Percentiles rank a stretch among this genome's conserved stretches.
Conservation (phyloP, 2,797 vertebrate species). For the Simalia tracyae region DNA sequence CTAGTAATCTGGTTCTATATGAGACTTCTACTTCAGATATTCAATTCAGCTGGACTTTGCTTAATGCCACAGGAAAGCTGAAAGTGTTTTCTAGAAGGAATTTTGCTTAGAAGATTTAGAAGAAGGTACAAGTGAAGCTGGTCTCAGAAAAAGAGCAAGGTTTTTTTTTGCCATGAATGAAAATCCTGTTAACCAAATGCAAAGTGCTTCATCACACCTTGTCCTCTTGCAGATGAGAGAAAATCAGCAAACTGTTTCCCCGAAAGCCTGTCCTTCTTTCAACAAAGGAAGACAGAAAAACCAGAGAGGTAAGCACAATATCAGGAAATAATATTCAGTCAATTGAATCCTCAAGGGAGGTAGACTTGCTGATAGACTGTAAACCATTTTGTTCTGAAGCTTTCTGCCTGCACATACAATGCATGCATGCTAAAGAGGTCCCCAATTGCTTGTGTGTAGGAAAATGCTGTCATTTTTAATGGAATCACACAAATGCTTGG, state of each 20-base stretch:
- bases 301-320: neutral
- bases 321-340: slow-evolving; percentile 35
- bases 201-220: slow-evolving; percentile 14
- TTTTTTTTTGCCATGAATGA: neutral
- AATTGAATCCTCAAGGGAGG: slow-evolving; percentile 14
- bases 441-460: slow-evolving; percentile 22
- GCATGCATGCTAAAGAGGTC: neutral
- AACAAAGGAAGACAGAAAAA: slow-evolving; percentile 36
- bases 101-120: neutral
- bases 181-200: slow-evolving; percentile 1
- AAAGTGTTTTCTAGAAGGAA: neutral
- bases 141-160: neutral
- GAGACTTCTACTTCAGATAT: neutral
- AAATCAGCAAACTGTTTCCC: neutral
- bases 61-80: neutral
- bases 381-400: slow-evolving; percentile 16
- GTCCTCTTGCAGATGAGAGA: slow-evolving; percentile 10
- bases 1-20: neutral
- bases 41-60: neutral
- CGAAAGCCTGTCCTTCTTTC: slow-evolving; percentile 28
- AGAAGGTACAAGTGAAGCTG: neutral
- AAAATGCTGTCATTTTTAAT: slow-evolving; percentile 27
- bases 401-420: neutral
- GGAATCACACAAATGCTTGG: slow-evolving; percentile 41
- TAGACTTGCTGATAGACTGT: slow-evolving; percentile 1